Base-by-base conservation (phyloP, 2,113 vertebrate genomes). In the Hemiscyllium ocellatum region DNA sequence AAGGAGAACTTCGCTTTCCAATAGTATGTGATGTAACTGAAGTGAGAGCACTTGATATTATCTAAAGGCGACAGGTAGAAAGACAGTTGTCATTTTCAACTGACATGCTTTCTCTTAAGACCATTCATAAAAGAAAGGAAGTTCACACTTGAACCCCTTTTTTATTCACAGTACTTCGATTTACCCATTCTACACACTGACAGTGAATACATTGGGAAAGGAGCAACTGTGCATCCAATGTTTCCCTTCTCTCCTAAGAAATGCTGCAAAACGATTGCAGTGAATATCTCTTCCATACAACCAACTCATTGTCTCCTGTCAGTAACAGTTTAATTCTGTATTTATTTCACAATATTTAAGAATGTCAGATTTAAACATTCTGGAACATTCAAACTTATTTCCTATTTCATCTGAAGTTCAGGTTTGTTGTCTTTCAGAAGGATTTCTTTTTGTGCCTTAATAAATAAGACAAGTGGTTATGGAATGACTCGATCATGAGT, bases 301-400 rank as follows among this genome's bases (percentile, higher is more conserved):
- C 19, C 80, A 47, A 83, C 47, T 19, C 37, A 83, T 42, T 42
- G 80, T 47, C 19, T 83, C 37, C 5, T 6, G 17, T 20, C 37
- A 22, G 17, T 83, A 5, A 83, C 19, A 83, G 80, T 42, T 17
- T 42, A 42, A 42, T 83, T 42, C 37, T 20, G 5, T 5, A 2
- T 20, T 83, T 20, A 0, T 15, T 37, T 83, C 37, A 83, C 5
- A 42, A 42, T 37, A 15, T 15, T 42, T 56, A 29, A 52, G 86
- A 29, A 89, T 24, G 29, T 87, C 22, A 87, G 85, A 87, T 87
- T 87, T 89, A 61, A 89, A 89, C 24, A 89, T 87, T 26, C 85
- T 24, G 52, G 52, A 87, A 61, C 56, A 61, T 61, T 61, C 56
- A 61, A 3, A 26, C n/a, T 83, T 89, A 50, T 2, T 47, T 87